phyloP scores from a whole-genome alignment of 2,888 invertebrate species.

The Sympetrum striolatum region DNA sequence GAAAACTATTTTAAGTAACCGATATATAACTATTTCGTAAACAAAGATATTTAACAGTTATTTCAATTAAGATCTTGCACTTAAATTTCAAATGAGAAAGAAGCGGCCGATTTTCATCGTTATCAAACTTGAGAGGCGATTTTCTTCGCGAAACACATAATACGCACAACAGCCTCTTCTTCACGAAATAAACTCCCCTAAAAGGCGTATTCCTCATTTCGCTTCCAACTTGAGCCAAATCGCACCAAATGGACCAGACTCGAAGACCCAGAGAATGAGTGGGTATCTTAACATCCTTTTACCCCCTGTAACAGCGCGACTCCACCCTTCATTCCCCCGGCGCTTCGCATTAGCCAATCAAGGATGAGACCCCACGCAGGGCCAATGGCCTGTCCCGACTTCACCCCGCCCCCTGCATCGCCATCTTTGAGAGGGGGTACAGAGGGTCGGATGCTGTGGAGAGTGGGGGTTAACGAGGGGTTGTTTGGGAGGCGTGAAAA shows the following conservation, averaged over 20 bases:
- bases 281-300: background rate
- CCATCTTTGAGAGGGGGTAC: conserved; percentile 14
- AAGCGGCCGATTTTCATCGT: no score
- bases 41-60: no score
- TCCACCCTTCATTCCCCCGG: conserved; percentile 25
- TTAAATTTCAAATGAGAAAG: no score
- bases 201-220: background rate
- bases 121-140: no score
- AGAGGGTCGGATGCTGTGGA: background rate
- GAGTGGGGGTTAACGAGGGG: background rate
- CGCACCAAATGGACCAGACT: background rate
- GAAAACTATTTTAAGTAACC: no score
- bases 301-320: background rate
- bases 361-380: background rate
- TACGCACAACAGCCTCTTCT: no score
- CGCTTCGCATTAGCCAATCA: conserved; percentile 30
- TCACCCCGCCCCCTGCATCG: conserved; percentile 35
- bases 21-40: no score
- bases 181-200: no score
- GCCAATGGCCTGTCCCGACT: conserved; percentile 22
- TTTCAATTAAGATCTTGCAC: no score
- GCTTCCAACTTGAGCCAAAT: background rate
- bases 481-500: conserved; percentile 26
- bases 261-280: background rate
- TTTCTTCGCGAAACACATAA: no score